Base-by-base conservation (phyloP, 1,140 invertebrate species). In the Caenorhabditis latens region DNA sequence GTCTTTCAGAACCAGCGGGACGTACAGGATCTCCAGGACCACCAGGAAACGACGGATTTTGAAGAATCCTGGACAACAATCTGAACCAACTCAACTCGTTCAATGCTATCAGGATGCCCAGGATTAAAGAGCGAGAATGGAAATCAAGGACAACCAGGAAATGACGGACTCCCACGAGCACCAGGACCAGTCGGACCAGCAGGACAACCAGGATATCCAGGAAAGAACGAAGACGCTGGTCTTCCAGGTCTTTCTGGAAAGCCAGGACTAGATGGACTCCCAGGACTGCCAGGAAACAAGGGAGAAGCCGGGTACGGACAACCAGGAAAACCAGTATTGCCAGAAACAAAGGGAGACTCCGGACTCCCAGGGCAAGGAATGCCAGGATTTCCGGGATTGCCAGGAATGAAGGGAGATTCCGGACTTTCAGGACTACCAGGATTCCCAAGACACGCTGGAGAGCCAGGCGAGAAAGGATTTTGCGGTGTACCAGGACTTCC, bases 121-220 rank as follows among this genome's bases (percentile, higher is more conserved):
- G 92, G 93, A 86, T 58, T 63, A 46, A 89, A 90, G 86, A 86
- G 91, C 58, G 91, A 90, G 24, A 86, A 88, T 24, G 91, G 91
- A 11, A 90, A 85, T 79, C 89, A 87, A 55, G 92, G 91, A 83
- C 83, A 83, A 55, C 89, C 90, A 32, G 94, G 95, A 86, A 91
- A 94, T 58, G 89, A 92, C 57, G 92, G 92, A 79, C 50, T 88
- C 42, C 89, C 90, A 21, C 94, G 95, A 86, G 91, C 94, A n/a
- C 87, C 90, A 83, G 90, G 91, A 42, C 82, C 79, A 91, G 85
- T 90, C 93, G 83, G 95, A 95, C 88, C 91, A 94, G 84, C 94
- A 95, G 92, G 95, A 95, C 57, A 90, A 93, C 86, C 91, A 58
- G 91, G 91, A 32, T 89, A 87, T 85, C 90, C 90, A 43, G 91